Base-by-base conservation (phyloP, 2,113 vertebrate genomes). In the Coreoperca whiteheadi region DNA sequence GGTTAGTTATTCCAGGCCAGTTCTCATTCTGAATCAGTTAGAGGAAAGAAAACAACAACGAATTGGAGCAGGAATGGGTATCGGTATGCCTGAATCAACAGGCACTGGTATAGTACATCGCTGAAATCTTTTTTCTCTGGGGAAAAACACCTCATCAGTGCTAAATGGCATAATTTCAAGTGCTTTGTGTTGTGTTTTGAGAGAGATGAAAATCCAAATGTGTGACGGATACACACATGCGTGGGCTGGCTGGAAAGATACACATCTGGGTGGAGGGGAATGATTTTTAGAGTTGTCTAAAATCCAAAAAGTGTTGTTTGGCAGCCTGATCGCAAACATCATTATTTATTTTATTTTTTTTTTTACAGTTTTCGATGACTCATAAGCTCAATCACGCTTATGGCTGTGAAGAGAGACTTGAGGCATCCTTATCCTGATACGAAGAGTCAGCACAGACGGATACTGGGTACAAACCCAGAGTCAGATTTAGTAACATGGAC, bases 1-100 rank as follows among this genome's bases (percentile, higher is more conserved):
- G 74, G 74, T 84, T 88, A 79, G 88, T 87, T 92, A 88, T 88
- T 88, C 82, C 77, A 74, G 68, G 68, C 61, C 61, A 37, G 60
- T 87, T 70, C 50, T 77, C 50, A 73, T 61, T 79, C 23, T 73
- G 59, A 80, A 83, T 81, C 32, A 53, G 71, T 73, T 30, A 51
- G 37, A n/a, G n/a, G 32, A 16, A 21, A 3, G 67, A 77, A 75
- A 76, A 65, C 34, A 76, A 57, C 30, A 74, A 43, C 37, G 16
- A 54, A 48, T 81, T 25, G 15, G 54, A 79, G 66, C 51, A 71
- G 66, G 7, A 51, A 23, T 34, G 21, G 34, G 74, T 77, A 28
- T 61, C 25, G 28, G 54, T 39, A 8, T 28, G 77, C 37, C 59
- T 61, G 70, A 81, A 74, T 88, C 72, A 89, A 87, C 74, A 85